These are phyloP conservation scores for Fragum fragum DNA, from an alignment of 2,888 invertebrate genomes.

Conservation along the genomic window DNA sequence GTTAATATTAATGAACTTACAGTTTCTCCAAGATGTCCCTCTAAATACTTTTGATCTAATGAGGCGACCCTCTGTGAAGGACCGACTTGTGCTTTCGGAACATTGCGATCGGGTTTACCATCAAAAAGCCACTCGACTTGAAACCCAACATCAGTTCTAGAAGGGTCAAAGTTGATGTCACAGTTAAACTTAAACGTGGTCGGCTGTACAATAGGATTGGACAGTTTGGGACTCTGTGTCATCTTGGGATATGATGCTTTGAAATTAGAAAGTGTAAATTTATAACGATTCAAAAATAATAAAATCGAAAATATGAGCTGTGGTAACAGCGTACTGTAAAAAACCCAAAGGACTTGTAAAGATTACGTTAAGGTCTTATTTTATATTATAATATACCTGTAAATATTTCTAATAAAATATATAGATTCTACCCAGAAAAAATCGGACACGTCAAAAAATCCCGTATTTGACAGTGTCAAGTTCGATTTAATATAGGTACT, in stretches of 20 bases:
- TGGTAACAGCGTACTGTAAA: too few species aligned
- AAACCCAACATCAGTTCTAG: conserved; percentile 56
- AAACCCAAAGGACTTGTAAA: too few species aligned
- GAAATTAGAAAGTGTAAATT: background rate
- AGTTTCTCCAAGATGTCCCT: conserved; percentile 49
- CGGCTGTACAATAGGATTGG: conserved; percentile 55
- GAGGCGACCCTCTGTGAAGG: conserved; percentile 30
- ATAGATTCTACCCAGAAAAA: too few species aligned
- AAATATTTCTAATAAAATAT: too few species aligned
- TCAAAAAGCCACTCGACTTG: conserved; percentile 64
- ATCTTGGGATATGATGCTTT: conserved; percentile 57
- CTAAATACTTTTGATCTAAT: conserved; percentile 54
- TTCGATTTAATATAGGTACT: too few species aligned
- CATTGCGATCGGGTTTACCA: conserved; percentile 46
- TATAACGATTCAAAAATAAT: too few species aligned
- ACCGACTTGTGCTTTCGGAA: conserved; percentile 30
- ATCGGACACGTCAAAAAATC: too few species aligned
- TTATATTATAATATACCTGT: too few species aligned
- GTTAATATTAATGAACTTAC: background rate
- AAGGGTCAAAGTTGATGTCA: conserved; percentile 47
- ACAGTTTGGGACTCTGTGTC: conserved; percentile 44
- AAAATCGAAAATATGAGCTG: too few species aligned
- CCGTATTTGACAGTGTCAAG: too few species aligned
- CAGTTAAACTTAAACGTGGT: conserved; percentile 61
- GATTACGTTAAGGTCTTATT: too few species aligned